Conservation (phyloP, 2,113 vertebrate genomes). For the Copsychus sechellarum region DNA sequence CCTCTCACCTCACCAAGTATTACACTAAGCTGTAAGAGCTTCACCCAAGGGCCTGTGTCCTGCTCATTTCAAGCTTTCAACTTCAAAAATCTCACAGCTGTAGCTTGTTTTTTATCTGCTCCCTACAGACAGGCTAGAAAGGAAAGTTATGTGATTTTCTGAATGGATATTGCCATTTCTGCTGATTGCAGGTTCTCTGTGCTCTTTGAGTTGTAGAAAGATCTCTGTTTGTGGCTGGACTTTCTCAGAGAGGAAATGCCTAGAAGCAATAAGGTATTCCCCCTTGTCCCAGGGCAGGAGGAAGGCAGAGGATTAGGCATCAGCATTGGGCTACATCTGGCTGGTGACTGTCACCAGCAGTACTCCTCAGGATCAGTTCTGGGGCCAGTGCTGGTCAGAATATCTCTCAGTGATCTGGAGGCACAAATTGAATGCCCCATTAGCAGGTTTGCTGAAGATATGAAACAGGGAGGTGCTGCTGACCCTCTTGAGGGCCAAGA, state of each 20-base stretch:
- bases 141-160: background rate
- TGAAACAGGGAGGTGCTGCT: background rate
- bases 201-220: background rate
- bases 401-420: background rate
- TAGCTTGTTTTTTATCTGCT: background rate
- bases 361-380: background rate
- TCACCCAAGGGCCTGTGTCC: background rate
- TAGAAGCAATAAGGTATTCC: background rate
- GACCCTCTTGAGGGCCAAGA: too few species aligned
- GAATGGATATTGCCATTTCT: background rate
- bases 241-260: background rate
- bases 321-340: background rate
- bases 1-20: background rate
- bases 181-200: background rate
- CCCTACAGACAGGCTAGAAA: background rate
- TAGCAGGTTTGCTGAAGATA: background rate
- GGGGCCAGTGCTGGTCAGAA: background rate
- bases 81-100: background rate
- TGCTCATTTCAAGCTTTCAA: background rate
- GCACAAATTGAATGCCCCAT: background rate
- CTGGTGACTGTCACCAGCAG: rapidly evolving
- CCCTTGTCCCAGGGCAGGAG: background rate
- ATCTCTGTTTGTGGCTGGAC: background rate
- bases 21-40: background rate
- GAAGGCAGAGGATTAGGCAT: background rate